Percentiles rank a stretch among this genome's conserved stretches.
Evolutionary conservation across 92 coral and sea anemone genomes (phyloP).

Genomic region (Zoanthus gigantus): DNA sequence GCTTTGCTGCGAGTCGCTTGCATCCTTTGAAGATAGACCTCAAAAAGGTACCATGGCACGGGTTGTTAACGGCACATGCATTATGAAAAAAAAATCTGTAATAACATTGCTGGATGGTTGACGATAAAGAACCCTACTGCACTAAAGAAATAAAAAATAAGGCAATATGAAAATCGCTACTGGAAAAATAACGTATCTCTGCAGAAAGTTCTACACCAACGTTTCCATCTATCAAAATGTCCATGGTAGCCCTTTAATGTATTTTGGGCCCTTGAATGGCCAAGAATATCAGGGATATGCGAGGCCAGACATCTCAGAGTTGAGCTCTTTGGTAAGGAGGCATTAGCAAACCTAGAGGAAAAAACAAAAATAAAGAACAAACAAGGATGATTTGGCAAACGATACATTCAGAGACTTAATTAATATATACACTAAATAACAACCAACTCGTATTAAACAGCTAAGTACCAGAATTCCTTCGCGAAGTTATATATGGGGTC

Average conservation of each 20-base stretch:
- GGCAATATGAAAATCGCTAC: constrained; percentile 20
- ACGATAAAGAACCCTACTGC: constrained; percentile 20
- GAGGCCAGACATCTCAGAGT: not conserved
- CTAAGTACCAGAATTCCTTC: not conserved
- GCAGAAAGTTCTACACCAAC: constrained; percentile 12
- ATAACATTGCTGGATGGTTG: constrained; percentile 24
- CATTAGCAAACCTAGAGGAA: constrained; percentile 7
- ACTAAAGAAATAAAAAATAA: constrained; percentile 19
- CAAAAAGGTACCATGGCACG: constrained; percentile 23
- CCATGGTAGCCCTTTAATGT: constrained; percentile 26
- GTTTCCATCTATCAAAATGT: constrained; percentile 23
- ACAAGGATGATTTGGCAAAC: not conserved
- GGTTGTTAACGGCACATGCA: constrained; percentile 19
- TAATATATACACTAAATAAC: not conserved
- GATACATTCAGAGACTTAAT: not conserved
- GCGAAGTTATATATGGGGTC: not conserved
- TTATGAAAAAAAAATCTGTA: not conserved
- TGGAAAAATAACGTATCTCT: constrained; percentile 27
- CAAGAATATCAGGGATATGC: too few relatives aligned
- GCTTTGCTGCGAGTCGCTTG: constrained; percentile 30
- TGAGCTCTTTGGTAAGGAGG: not conserved
- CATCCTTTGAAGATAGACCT: constrained; percentile 19
- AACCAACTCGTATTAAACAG: not conserved
- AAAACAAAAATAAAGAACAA: not conserved
- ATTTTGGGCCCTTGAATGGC: not conserved